These are phyloP conservation scores for Cotesia chilonis DNA, from an alignment of 1,140 invertebrate genomes.

Conservation along the genomic window DNA sequence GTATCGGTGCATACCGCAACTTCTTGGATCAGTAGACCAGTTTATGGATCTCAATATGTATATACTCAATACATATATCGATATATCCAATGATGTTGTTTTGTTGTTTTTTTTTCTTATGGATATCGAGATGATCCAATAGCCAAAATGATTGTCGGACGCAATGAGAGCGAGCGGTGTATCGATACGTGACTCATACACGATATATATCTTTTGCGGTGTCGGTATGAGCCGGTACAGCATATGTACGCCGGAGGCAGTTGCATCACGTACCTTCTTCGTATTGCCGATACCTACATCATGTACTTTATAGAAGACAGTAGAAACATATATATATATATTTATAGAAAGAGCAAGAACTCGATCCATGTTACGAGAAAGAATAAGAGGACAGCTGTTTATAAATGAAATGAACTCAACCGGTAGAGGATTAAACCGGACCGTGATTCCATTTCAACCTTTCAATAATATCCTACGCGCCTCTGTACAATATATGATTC, in stretches of 20 bases:
- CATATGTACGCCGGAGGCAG: slow-evolving; percentile 32
- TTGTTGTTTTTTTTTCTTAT: slow-evolving; percentile 9
- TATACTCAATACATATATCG: neutral
- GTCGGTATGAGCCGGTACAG: slow-evolving; percentile 21
- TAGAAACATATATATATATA: neutral
- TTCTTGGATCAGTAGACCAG: neutral
- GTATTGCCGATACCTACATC: slow-evolving; percentile 5
- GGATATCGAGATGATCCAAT: slow-evolving; percentile 30
- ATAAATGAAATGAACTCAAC: no score
- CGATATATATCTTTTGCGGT: slow-evolving; percentile 18
- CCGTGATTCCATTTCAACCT: slow-evolving; percentile 33
- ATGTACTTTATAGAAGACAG: neutral
- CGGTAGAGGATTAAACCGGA: slow-evolving; percentile 29
- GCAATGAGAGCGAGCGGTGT: slow-evolving; percentile 33
- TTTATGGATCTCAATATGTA: slow-evolving; percentile 13
- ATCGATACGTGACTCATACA: slow-evolving; percentile 33
- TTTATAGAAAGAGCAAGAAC: neutral
- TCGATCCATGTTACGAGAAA: no score
- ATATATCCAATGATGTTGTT: neutral
- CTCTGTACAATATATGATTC: slow-evolving; percentile 4
- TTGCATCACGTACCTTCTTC: slow-evolving; percentile 28
- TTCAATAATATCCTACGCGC: slow-evolving; percentile 29
- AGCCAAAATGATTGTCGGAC: slow-evolving; percentile 33
- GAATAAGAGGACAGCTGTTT: no score
- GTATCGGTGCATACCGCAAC: slow-evolving; percentile 16